phyloP scores from a whole-genome alignment of 2,113 vertebrate genomes.

The Zapornia atra region DNA sequence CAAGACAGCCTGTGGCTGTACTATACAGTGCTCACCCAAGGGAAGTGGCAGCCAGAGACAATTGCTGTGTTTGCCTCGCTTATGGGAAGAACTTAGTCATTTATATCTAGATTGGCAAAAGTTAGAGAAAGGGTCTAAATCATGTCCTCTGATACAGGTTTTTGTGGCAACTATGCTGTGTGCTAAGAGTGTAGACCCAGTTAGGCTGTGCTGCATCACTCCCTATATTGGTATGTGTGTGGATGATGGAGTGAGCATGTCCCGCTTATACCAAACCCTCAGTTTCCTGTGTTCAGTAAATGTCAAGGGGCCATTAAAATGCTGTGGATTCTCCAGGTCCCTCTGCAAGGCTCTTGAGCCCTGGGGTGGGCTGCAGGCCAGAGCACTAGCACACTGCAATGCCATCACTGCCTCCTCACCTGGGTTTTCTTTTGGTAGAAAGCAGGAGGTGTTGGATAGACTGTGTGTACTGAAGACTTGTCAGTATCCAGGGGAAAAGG shows the following conservation, averaged over 20 bases:
- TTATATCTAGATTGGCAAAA: not conserved
- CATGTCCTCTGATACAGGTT: not conserved
- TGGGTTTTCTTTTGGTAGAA: not conserved
- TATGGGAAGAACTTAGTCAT: not conserved
- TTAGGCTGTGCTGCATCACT: not conserved
- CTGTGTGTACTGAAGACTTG: not conserved
- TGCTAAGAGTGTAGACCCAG: not conserved
- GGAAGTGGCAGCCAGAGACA: not conserved
- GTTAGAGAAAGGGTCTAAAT: not conserved
- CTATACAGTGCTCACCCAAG: not conserved
- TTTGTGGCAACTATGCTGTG: not conserved
- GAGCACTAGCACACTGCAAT: accelerated
- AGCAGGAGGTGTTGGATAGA: not conserved
- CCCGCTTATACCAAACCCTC: not conserved
- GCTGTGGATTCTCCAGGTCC: not conserved
- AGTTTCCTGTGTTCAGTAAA: not conserved
- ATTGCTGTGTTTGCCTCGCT: not conserved
- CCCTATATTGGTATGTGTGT: not conserved
- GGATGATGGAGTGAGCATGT: not conserved
- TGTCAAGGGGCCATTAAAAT: not conserved
- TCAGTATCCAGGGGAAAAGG: not conserved
- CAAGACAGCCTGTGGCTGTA: not conserved
- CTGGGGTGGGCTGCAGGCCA: not conserved
- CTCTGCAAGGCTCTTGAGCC: not conserved
- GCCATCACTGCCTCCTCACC: accelerated